phyloP scores from a whole-genome alignment of 2,797 vertebrate species.

The Typhlichthys eigenmanni region DNA sequence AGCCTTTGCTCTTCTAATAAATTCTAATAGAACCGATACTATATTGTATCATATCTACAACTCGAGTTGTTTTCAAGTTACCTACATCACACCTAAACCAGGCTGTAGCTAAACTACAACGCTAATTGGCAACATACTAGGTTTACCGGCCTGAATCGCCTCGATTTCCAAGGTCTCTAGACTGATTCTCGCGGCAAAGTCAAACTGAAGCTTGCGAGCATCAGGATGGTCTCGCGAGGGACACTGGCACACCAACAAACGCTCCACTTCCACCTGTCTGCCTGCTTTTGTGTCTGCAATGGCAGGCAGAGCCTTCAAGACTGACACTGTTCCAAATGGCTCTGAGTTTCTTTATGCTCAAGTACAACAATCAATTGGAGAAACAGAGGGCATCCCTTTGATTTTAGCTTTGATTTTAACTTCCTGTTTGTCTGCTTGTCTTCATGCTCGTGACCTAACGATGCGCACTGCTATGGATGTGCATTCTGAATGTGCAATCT shows the following conservation, averaged over 20 bases:
- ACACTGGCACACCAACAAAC: slow-evolving; percentile 18
- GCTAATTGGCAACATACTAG: too few relatives aligned
- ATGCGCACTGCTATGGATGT: slow-evolving; percentile 23
- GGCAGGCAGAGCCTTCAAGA: background rate
- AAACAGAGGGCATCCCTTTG: slow-evolving; percentile 32
- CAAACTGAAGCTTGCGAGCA: too few relatives aligned
- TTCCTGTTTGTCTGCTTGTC: slow-evolving; percentile 19
- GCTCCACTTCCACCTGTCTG: slow-evolving; percentile 17
- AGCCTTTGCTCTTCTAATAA: too few relatives aligned
- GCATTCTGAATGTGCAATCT: slow-evolving; percentile 28
- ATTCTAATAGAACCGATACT: too few relatives aligned
- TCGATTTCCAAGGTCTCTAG: too few relatives aligned
- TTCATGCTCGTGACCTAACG: slow-evolving; percentile 18
- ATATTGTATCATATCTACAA: too few relatives aligned
- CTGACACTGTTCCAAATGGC: slow-evolving; percentile 10
- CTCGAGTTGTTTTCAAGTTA: too few relatives aligned
- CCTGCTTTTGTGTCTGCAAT: slow-evolving; percentile 6
- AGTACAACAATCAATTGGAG: slow-evolving; percentile 12
- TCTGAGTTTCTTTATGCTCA: slow-evolving; percentile 35
- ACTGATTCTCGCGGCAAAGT: too few relatives aligned
- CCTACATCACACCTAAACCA: too few relatives aligned
- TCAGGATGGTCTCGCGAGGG: too few relatives aligned
- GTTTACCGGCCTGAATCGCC: too few relatives aligned
- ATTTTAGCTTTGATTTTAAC: slow-evolving; percentile 11
- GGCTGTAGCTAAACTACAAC: too few relatives aligned